These are phyloP conservation scores for Diadumene lineata DNA, from an alignment of 92 coral and sea anemone species.

Conservation along the genomic window DNA sequence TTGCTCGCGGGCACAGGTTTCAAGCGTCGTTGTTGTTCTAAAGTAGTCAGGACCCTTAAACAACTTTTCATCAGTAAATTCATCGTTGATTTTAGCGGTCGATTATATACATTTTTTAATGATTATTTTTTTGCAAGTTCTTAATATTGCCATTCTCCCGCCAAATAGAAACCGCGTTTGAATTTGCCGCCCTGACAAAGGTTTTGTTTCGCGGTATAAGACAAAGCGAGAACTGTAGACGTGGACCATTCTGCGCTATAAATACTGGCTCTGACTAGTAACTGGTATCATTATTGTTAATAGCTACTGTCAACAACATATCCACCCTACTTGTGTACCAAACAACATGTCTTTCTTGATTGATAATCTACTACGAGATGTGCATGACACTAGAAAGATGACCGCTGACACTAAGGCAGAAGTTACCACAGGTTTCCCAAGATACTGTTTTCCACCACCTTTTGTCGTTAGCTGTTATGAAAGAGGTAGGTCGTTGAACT, in stretches of 20 bases:
- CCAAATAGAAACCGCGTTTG: slow-evolving; percentile 11
- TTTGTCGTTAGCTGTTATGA: neutral
- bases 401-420: neutral
- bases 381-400: neutral
- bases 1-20: too few relatives aligned
- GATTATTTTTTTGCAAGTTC: neutral
- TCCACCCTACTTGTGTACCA: neutral
- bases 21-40: too few relatives aligned
- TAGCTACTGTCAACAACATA: neutral
- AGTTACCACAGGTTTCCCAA: neutral
- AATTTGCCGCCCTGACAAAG: slow-evolving; percentile 8
- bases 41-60: too few relatives aligned
- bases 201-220: neutral
- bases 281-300: neutral
- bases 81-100: neutral
- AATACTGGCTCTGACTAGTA: neutral
- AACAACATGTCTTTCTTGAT: neutral
- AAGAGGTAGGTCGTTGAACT: neutral
- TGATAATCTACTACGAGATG: neutral
- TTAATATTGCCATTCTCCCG: slow-evolving; percentile 1
- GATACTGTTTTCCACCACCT: neutral
- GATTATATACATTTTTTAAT: too few relatives aligned
- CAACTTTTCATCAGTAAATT: too few relatives aligned
- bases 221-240: neutral
- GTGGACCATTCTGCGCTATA: neutral